Conservation (phyloP, 2,888 invertebrate species). For the Ormyrus rosae region DNA sequence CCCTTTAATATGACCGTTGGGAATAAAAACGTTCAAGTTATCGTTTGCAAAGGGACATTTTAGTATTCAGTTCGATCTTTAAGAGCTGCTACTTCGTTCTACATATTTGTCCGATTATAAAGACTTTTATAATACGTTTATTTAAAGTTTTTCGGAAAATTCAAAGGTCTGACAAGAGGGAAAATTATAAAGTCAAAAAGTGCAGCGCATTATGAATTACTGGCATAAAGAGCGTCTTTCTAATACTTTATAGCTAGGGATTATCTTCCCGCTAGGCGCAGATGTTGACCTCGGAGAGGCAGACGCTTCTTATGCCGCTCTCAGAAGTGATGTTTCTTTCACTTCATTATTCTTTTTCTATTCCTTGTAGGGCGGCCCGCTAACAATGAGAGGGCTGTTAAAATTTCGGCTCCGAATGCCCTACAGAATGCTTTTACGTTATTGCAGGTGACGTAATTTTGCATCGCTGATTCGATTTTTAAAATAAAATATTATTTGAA, state of each 20-base stretch:
- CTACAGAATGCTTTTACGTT: no score
- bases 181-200: constrained; percentile 27
- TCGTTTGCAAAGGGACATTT: not conserved
- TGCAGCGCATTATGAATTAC: constrained; percentile 1
- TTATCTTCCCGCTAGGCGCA: constrained; percentile 8
- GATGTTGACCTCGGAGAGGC: not conserved
- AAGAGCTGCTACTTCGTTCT: not conserved
- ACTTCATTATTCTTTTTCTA: no score
- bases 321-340: no score
- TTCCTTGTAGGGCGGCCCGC: no score
- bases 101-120: not conserved
- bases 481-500: no score
- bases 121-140: not conserved
- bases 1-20: no score
- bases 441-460: no score
- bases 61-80: not conserved
- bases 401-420: no score
- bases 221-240: constrained; percentile 11
- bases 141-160: not conserved
- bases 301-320: not conserved
- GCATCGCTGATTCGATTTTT: no score
- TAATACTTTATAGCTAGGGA: constrained; percentile 7
- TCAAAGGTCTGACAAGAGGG: constrained; percentile 2
- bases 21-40: not conserved
- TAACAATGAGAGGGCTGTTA: no score